Evolutionary conservation across 2,888 invertebrate genomes (phyloP).

Genomic region (Opisthograptis luteolata): DNA sequence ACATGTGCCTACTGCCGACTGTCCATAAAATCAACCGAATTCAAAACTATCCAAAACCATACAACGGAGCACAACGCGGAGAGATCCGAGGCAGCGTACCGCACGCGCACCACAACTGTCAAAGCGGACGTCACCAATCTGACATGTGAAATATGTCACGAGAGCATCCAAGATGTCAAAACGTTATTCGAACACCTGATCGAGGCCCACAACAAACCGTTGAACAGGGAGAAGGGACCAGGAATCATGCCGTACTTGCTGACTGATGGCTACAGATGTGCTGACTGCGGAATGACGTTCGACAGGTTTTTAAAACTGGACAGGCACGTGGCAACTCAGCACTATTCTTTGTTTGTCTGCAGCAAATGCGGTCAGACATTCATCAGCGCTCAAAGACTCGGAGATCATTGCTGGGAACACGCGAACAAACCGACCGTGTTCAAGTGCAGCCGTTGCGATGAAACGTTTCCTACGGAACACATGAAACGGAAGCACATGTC

Average conservation of each 20-base stretch:
- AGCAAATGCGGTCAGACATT: conserved; percentile 3
- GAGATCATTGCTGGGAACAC: background rate
- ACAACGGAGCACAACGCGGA: background rate
- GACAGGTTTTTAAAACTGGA: background rate
- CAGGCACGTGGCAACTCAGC: conserved; percentile 27
- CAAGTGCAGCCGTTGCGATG: conserved; percentile 46
- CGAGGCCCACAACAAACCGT: background rate
- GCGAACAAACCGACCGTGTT: background rate
- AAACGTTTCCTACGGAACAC: conserved; percentile 50
- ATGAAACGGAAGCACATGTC: conserved; percentile 55
- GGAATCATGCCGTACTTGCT: conserved; percentile 5
- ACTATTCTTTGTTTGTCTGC: conserved; percentile 1
- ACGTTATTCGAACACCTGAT: conserved; percentile 8
- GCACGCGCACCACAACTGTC: too few relatives aligned
- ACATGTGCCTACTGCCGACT: conserved; percentile 65
- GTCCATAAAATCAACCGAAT: conserved; percentile 32
- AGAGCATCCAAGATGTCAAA: conserved; percentile 8
- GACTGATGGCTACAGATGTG: background rate
- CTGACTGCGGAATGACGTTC: background rate
- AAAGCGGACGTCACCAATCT: conserved; percentile 9
- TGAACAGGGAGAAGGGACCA: background rate
- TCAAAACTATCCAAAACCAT: conserved; percentile 1
- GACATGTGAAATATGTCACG: conserved; percentile 4
- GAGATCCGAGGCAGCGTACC: background rate
- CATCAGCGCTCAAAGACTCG: background rate